Evolutionary conservation across 2,888 invertebrate species (phyloP).

Genomic region (Bombylius major): DNA sequence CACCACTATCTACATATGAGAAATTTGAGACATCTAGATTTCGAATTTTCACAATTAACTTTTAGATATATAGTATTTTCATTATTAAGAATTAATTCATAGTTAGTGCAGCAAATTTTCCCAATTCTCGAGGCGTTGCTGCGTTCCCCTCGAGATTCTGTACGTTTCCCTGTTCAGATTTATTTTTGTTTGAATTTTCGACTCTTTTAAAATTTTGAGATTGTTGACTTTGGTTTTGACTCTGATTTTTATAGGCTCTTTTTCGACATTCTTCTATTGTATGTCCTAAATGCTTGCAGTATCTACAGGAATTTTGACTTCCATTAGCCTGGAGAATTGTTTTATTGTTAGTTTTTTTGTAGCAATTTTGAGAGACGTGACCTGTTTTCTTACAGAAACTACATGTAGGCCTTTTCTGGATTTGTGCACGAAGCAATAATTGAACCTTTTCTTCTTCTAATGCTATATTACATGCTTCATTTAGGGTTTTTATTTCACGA

Average conservation of each 20-base stretch:
- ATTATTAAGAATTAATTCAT: background rate
- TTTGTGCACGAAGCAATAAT: too few species aligned
- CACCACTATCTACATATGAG: background rate
- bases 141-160: background rate
- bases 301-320: background rate
- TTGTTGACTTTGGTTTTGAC: too few species aligned
- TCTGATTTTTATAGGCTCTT: background rate
- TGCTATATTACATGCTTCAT: too few species aligned
- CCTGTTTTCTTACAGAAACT: too few species aligned
- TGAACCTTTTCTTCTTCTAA: too few species aligned
- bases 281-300: background rate
- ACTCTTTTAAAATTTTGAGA: too few species aligned
- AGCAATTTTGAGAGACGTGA: background rate
- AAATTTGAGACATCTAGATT: background rate
- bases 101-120: background rate
- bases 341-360: slow-evolving; percentile 6
- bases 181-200: background rate
- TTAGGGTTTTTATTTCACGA: too few species aligned
- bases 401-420: too few species aligned
- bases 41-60: background rate
- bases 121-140: background rate
- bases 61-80: background rate
- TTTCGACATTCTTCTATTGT: background rate
- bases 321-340: background rate
- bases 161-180: background rate